Evolutionary conservation across 2,113 vertebrate species (phyloP).

Genomic region (Ailurus styani): DNA sequence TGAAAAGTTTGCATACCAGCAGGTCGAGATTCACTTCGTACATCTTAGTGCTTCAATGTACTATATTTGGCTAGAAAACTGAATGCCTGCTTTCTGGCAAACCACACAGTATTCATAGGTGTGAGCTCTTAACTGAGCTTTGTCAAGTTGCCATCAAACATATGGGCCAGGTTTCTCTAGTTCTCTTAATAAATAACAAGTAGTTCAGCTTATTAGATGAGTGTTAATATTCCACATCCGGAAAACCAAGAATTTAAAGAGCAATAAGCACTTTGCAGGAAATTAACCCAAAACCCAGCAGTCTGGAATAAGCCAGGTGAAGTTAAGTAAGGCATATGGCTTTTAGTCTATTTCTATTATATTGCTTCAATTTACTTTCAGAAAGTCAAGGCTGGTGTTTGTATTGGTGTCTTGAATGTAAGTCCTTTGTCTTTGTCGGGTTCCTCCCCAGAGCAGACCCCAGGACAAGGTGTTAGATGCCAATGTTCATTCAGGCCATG

Average conservation of each 20-base stretch:
- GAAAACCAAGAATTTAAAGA: conserved; percentile 58
- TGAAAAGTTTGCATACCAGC: conserved; percentile 37
- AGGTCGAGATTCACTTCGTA: conserved; percentile 29
- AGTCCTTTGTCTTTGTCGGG: neutral
- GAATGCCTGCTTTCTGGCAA: conserved; percentile 47
- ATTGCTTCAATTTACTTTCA: neutral
- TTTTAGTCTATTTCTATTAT: neutral
- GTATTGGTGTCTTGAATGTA: neutral
- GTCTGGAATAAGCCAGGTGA: neutral
- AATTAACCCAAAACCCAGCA: neutral
- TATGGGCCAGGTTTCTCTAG: neutral
- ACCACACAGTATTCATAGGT: conserved; percentile 49
- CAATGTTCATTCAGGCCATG: neutral
- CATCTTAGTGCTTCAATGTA: conserved; percentile 45
- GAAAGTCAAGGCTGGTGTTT: neutral
- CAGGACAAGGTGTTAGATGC: neutral
- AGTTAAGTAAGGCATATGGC: neutral
- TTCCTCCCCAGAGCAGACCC: neutral
- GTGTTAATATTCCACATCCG: conserved; percentile 60
- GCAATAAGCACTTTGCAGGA: conserved; percentile 22
- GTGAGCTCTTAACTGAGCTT: conserved; percentile 8
- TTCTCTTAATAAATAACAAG: conserved; percentile 55
- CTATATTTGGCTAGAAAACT: conserved; percentile 30
- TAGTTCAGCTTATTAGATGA: conserved; percentile 54
- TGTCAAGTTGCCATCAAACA: conserved; percentile 47